Evolutionary conservation across 2,113 vertebrate species (phyloP), one percentile per base, ranked within the genome.

Genomic region (Speoplatyrhinus poulsoni): DNA sequence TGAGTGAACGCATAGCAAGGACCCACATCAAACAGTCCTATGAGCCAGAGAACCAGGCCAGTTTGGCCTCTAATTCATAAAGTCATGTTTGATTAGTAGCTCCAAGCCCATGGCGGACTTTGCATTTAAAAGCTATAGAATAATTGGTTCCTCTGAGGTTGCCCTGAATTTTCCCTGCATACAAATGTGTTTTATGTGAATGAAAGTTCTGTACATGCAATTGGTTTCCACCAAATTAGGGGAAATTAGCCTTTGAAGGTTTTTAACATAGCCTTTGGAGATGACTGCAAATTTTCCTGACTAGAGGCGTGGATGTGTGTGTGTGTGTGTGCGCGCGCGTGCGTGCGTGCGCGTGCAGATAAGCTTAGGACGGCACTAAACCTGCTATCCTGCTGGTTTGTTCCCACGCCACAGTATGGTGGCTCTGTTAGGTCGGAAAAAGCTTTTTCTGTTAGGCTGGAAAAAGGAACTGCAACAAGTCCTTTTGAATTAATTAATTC

Each of bases 111-210:
- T 65, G 70, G 79, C 47, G 65, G 52, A 85, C 87, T 86, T 79
- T 85, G 76, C 85, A 87, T 88, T 87, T 90, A 88, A 86, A 90
- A 92, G 81, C 72, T 76, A 67, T 86, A 88, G 74, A 80, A 87
- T 92, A 92, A 92, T 91, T 82, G 92, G 87, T 86, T 92, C 91
- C 89, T 92, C 84, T 73, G 90, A 91, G 91, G 82, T 74, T 75
- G 79, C 52, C 54, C 78, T 77, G 73, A 87, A 82, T 80, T 75
- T 65, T 88, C 84, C 54, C 75, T 80, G 82, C 57, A 8, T 57
- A 63, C 81, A 83, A 87, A 80, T 73, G 70, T 60, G 52, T 82
- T 81, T 82, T 58, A 48, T 62, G 59, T 17, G 70, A 79, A 86
- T 84, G 66, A 87, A 87, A 87, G 82, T 90, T 89, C 81, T 72